Conservation (phyloP, 2,113 vertebrate genomes). For the Lontra canadensis region DNA sequence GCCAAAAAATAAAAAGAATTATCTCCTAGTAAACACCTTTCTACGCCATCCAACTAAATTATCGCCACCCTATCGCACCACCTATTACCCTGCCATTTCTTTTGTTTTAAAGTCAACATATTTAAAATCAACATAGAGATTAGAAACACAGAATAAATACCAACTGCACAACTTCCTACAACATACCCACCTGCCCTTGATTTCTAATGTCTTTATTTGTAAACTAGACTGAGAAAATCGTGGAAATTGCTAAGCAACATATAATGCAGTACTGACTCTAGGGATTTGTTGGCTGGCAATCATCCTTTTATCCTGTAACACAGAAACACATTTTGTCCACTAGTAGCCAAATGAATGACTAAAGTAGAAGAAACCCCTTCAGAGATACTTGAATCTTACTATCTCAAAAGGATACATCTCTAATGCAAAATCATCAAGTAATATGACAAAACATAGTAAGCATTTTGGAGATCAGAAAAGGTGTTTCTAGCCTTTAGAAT, state of each 20-base stretch:
- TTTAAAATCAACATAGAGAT: not conserved
- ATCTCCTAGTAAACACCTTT: not conserved
- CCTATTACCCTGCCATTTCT: not conserved
- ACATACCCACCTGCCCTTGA: not conserved
- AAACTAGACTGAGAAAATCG: slow-evolving; percentile 38
- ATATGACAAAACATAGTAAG: slow-evolving; percentile 33
- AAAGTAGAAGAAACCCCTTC: not conserved
- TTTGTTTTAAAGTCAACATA: not conserved
- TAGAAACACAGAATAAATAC: not conserved
- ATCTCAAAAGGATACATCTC: not conserved
- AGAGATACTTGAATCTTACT: slow-evolving; percentile 15
- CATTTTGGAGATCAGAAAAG: slow-evolving; percentile 5
- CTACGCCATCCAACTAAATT: not conserved
- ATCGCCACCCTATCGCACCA: not conserved
- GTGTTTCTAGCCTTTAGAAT: slow-evolving; percentile 14
- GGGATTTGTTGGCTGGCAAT: not conserved
- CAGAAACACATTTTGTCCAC: slow-evolving; percentile 44
- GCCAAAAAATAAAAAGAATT: not conserved
- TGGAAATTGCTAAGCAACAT: slow-evolving; percentile 53
- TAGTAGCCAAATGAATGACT: not conserved
- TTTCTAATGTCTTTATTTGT: slow-evolving; percentile 36
- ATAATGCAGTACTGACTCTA: not conserved
- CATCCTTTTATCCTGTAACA: slow-evolving; percentile 2
- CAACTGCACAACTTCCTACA: not conserved
- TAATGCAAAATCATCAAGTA: slow-evolving; percentile 38